Evolutionary conservation across 2,113 vertebrate species (phyloP).

Genomic region (Calyptommatus sinebrachiatus): DNA sequence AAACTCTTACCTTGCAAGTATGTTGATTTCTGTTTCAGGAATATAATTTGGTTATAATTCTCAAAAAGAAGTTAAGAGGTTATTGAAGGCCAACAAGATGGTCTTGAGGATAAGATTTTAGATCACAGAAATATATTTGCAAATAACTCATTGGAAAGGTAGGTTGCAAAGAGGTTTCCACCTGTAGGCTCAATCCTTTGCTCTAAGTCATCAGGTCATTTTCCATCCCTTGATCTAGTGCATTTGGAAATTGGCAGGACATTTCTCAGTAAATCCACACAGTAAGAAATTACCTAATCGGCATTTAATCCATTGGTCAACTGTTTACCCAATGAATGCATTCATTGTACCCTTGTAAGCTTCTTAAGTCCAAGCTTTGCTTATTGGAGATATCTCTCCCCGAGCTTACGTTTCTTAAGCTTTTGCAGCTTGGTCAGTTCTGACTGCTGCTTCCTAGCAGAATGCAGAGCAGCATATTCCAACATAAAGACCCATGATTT

Average conservation of each 20-base stretch:
- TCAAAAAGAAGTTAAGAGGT: too few species aligned
- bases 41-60: neutral
- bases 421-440: neutral
- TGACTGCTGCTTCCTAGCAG: neutral
- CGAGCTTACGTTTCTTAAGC: neutral
- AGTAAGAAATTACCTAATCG: neutral
- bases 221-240: neutral
- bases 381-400: neutral
- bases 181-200: neutral
- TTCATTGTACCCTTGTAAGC: neutral
- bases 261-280: neutral
- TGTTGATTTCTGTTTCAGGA: too few species aligned
- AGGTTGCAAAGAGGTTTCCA: neutral
- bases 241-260: neutral
- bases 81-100: too few species aligned
- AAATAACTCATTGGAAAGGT: too few species aligned
- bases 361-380: neutral
- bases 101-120: neutral
- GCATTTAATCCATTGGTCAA: neutral
- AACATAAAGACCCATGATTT: neutral
- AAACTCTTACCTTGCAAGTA: too few species aligned
- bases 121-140: neutral
- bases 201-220: neutral
- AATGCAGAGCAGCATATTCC: neutral
- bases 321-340: neutral